phyloP scores from a whole-genome alignment of 2,888 invertebrate genomes.

The Ferrisia virgata region DNA sequence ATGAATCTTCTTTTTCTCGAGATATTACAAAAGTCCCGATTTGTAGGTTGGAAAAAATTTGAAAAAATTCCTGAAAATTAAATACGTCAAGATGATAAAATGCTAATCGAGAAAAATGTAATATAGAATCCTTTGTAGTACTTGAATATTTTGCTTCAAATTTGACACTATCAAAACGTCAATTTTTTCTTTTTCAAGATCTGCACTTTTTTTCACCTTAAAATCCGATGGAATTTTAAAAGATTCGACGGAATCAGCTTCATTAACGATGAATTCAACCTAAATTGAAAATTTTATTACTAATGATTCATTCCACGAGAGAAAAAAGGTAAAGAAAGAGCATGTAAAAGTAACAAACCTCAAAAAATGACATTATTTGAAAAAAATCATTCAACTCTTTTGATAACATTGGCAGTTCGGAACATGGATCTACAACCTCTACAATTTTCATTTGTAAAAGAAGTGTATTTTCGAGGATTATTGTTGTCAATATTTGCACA shows the following conservation, averaged over 20 bases:
- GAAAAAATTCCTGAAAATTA: not conserved
- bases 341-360: not conserved
- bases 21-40: not conserved
- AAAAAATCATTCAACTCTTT: conserved; percentile 14
- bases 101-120: not conserved
- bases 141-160: not conserved
- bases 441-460: conserved; percentile 3
- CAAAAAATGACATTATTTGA: conserved; percentile 8
- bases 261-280: not conserved
- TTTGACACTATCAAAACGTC: not conserved
- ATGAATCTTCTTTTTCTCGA: not conserved
- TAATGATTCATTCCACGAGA: not conserved
- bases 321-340: not conserved
- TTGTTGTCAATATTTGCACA: not conserved
- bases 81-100: not conserved
- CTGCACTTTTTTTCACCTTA: not conserved
- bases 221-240: not conserved
- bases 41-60: not conserved
- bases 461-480: conserved; percentile 12
- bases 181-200: not conserved
- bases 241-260: not conserved
- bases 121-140: not conserved
- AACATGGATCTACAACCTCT: not conserved
- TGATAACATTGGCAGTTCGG: not conserved
- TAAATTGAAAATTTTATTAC: not conserved